These are phyloP conservation scores for Clunio marinus DNA, from an alignment of 2,888 invertebrate genomes.

Conservation along the genomic window DNA sequence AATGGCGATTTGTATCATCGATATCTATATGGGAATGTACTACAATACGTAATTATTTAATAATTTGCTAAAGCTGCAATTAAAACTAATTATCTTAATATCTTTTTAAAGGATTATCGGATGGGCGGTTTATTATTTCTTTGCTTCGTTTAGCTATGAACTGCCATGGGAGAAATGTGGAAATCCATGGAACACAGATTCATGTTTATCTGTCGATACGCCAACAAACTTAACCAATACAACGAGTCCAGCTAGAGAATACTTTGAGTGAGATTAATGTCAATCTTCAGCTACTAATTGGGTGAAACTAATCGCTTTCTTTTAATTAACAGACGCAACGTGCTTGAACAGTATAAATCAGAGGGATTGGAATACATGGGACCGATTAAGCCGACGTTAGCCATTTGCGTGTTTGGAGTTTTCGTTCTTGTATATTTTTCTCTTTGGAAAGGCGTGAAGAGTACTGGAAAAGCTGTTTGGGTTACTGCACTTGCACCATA, in stretches of 20 bases:
- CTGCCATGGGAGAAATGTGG: conserved; percentile 85
- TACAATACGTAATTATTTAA: background rate
- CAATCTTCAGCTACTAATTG: conserved; percentile 13
- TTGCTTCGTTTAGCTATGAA: conserved; percentile 73
- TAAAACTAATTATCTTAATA: background rate
- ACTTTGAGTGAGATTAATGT: conserved; percentile 69
- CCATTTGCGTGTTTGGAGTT: conserved; percentile 83
- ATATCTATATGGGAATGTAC: conserved; percentile 75
- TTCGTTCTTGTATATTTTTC: conserved; percentile 94
- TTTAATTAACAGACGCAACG: conserved; percentile 72
- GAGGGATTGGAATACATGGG: conserved; percentile 84
- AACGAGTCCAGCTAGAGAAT: conserved; percentile 80
- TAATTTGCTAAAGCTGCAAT: background rate
- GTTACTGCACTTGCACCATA: conserved; percentile 92
- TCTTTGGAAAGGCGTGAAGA: conserved; percentile 90
- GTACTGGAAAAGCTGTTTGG: conserved; percentile 96
- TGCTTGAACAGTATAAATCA: conserved; percentile 77
- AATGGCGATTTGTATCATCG: conserved; percentile 92
- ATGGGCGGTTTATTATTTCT: conserved; percentile 89
- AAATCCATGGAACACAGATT: conserved; percentile 80
- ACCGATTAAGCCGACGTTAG: conserved; percentile 81
- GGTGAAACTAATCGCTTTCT: no score
- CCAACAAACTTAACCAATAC: conserved; percentile 55
- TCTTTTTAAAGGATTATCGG: conserved; percentile 72
- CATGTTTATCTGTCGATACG: conserved; percentile 65